Conservation (phyloP, 2,797 vertebrate genomes). For the Pelobates cultripes region DNA sequence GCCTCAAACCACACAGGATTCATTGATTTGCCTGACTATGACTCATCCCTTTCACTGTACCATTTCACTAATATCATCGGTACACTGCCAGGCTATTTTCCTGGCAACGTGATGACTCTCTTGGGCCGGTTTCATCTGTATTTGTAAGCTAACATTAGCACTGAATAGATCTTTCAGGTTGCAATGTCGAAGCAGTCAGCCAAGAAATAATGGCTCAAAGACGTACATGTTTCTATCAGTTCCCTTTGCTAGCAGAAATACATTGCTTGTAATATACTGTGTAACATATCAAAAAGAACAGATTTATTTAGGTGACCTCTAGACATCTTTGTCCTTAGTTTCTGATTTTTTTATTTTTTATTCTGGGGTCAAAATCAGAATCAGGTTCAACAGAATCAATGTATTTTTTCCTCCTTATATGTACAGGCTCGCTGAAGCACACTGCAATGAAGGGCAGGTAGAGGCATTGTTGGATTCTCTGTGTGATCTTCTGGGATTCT, state of each 20-base stretch:
- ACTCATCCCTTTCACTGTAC: not conserved
- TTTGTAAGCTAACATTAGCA: slow-evolving; percentile 16
- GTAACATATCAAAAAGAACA: not conserved
- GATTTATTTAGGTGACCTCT: not conserved
- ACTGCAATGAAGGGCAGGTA: too few species aligned
- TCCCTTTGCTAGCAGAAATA: not conserved
- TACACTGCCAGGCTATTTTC: slow-evolving; percentile 13
- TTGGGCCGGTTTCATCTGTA: slow-evolving; percentile 17
- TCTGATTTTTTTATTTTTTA: too few species aligned
- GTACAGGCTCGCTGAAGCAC: too few species aligned
- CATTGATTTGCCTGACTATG: slow-evolving; percentile 12
- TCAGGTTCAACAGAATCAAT: too few species aligned
- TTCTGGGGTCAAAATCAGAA: too few species aligned
- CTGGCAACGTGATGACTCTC: slow-evolving; percentile 15
- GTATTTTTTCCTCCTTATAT: too few species aligned
- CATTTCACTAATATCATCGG: not conserved
- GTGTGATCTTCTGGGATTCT: too few species aligned
- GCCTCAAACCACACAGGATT: not conserved
- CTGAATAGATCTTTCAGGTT: slow-evolving; percentile 29
- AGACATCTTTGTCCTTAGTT: not conserved
- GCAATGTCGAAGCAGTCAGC: slow-evolving; percentile 11
- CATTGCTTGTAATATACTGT: not conserved
- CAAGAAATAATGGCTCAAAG: slow-evolving; percentile 16
- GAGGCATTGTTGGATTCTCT: too few species aligned
- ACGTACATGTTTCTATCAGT: not conserved